These are phyloP conservation scores for Ceratoteleas bidentatus DNA, from an alignment of 1,140 invertebrate genomes.

Conservation along the genomic window DNA sequence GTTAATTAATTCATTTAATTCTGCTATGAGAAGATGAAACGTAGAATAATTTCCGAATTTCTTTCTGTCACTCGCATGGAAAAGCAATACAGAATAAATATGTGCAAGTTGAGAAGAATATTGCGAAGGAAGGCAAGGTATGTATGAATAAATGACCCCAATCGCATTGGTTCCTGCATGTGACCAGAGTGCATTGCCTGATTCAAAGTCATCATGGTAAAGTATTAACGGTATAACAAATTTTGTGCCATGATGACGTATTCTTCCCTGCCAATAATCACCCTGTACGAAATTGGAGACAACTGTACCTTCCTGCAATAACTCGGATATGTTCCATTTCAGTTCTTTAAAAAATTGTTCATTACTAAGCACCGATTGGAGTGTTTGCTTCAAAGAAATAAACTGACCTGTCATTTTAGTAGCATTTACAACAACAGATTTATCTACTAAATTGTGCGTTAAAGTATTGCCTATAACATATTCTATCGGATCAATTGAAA, in stretches of 20 bases:
- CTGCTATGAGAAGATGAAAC: slow-evolving; percentile 68
- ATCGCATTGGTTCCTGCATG: slow-evolving; percentile 63
- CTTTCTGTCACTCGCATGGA: slow-evolving; percentile 58
- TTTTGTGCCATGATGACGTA: not conserved
- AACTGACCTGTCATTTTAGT: not conserved
- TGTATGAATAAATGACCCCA: slow-evolving; percentile 61
- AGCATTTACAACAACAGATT: not conserved
- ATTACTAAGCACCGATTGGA: not conserved
- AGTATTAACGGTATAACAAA: slow-evolving; percentile 2
- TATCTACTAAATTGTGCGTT: not conserved
- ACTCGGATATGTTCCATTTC: not conserved
- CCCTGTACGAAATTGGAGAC: slow-evolving; percentile 3
- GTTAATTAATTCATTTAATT: slow-evolving; percentile 36
- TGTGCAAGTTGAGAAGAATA: slow-evolving; percentile 44
- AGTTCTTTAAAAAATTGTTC: not conserved
- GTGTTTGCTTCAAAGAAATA: slow-evolving; percentile 2
- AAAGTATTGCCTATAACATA: not conserved
- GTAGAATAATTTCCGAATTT: slow-evolving; percentile 70
- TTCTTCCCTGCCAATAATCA: slow-evolving; percentile 6
- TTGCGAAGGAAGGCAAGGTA: slow-evolving; percentile 60
- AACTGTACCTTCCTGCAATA: not conserved
- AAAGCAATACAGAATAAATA: slow-evolving; percentile 63
- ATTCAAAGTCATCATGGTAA: slow-evolving; percentile 6
- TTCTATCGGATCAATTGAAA: not conserved
- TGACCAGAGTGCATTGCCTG: not conserved